phyloP scores from a whole-genome alignment of 30 jellyfish, hydroid and myxozoan genomes.

The Pelagia noctiluca region DNA sequence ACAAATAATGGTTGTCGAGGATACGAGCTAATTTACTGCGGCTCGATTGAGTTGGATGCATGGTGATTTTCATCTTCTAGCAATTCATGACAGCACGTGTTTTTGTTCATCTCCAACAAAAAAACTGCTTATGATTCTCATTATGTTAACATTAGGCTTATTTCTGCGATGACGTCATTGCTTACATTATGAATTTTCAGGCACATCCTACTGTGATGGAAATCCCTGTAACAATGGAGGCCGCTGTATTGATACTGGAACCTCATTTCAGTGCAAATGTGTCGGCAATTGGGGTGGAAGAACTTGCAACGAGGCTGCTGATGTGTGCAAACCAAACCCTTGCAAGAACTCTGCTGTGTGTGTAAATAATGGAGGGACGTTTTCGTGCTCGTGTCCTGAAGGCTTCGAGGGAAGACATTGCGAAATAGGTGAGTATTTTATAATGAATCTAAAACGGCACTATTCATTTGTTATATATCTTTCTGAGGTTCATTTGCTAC shows the following conservation, averaged over 20 bases:
- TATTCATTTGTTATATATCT: too few species aligned
- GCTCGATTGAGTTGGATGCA: too few species aligned
- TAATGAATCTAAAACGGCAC: neutral
- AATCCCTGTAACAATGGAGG: slow-evolving; percentile 85
- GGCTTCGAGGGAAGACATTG: slow-evolving; percentile 90
- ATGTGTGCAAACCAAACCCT: slow-evolving; percentile 60
- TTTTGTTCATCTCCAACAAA: too few species aligned
- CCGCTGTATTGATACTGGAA: slow-evolving; percentile 56
- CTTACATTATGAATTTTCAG: too few species aligned
- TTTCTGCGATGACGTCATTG: too few species aligned
- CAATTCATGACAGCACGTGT: too few species aligned
- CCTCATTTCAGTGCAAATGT: slow-evolving; percentile 58
- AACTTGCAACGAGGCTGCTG: slow-evolving; percentile 76
- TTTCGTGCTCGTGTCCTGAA: slow-evolving; percentile 76
- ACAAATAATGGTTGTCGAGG: too few species aligned
- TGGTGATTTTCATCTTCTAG: too few species aligned
- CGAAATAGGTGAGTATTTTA: slow-evolving; percentile 67
- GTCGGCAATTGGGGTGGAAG: slow-evolving; percentile 67
- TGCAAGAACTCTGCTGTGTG: slow-evolving; percentile 78
- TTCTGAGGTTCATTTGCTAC: too few species aligned
- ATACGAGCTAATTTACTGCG: too few species aligned
- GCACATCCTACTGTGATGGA: slow-evolving; percentile 71
- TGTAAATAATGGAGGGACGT: slow-evolving; percentile 65
- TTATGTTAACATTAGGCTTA: too few species aligned
- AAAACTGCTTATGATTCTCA: too few species aligned